Percentiles rank a stretch among this genome's conserved stretches.
These are phyloP conservation scores for Ceratitis capitata DNA, from an alignment of 1,140 invertebrate genomes.

Conservation along the genomic window DNA sequence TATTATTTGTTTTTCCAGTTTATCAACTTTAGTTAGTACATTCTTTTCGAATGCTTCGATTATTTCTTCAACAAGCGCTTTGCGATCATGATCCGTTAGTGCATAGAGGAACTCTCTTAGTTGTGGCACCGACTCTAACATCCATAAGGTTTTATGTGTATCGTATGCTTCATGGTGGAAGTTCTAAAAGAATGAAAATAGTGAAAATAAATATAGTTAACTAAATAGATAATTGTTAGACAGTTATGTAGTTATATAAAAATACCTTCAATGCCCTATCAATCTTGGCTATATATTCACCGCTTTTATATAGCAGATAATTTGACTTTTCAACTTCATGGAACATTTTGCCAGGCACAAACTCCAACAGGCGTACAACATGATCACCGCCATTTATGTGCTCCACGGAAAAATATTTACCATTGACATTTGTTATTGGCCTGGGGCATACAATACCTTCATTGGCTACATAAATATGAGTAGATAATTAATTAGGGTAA, in stretches of 20 bases:
- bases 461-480: slow-evolving; percentile 63
- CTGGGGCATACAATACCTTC: slow-evolving; percentile 72
- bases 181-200: slow-evolving; percentile 44
- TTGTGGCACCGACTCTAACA: slow-evolving; percentile 73
- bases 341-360: slow-evolving; percentile 76
- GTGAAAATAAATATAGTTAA: not conserved
- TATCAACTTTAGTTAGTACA: slow-evolving; percentile 69
- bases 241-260: not conserved
- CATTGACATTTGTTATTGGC: slow-evolving; percentile 74
- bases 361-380: slow-evolving; percentile 78
- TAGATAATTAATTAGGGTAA: not conserved
- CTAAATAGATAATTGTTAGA: not conserved
- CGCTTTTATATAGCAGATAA: slow-evolving; percentile 75
- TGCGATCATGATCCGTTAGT: slow-evolving; percentile 71
- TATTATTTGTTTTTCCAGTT: slow-evolving; percentile 78
- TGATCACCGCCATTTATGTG: slow-evolving; percentile 69
- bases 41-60: slow-evolving; percentile 74
- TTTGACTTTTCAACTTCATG: slow-evolving; percentile 69
- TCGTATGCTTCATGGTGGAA: slow-evolving; percentile 78
- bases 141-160: slow-evolving; percentile 76
- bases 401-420: slow-evolving; percentile 72
- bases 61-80: slow-evolving; percentile 72
- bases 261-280: slow-evolving; percentile 74
- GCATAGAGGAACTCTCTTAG: slow-evolving; percentile 77
- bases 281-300: slow-evolving; percentile 75